Conservation (phyloP, 2,113 vertebrate genomes). For the Elaphurus davidianus region DNA sequence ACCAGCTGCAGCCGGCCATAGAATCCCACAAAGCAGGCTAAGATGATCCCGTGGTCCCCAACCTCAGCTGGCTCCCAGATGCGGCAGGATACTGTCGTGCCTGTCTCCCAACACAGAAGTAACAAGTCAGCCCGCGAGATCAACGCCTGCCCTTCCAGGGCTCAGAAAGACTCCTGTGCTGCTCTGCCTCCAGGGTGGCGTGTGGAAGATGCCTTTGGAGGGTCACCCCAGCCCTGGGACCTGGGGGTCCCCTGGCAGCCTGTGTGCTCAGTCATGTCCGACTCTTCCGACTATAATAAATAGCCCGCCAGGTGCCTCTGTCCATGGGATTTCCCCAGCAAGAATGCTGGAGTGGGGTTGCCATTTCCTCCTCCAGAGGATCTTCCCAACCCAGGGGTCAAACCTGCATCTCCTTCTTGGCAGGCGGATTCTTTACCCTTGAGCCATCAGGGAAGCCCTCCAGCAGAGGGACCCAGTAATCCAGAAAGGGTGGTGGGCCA, state of each 20-base stretch:
- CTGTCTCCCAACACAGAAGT: neutral
- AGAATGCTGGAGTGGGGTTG: neutral
- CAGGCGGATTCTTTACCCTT: neutral
- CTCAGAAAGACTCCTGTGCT: neutral
- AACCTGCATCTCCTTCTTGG: neutral
- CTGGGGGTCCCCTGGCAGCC: neutral
- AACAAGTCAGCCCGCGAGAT: neutral
- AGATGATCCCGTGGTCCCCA: rapidly evolving
- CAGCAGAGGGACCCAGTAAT: neutral
- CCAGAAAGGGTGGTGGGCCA: neutral
- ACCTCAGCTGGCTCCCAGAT: neutral
- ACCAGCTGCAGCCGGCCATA: neutral
- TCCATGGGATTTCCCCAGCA: neutral
- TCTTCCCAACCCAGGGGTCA: neutral
- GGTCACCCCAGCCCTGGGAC: neutral
- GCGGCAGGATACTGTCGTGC: neutral
- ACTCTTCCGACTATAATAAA: neutral
- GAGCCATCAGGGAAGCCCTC: neutral
- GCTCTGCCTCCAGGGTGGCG: neutral
- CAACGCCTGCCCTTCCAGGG: neutral
- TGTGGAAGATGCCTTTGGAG: neutral
- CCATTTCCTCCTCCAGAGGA: neutral
- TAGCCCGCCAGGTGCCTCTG: neutral
- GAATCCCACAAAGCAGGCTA: neutral
- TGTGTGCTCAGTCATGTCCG: neutral